phyloP scores from a whole-genome alignment of 2,888 invertebrate species.

The Agonopterix arenella region DNA sequence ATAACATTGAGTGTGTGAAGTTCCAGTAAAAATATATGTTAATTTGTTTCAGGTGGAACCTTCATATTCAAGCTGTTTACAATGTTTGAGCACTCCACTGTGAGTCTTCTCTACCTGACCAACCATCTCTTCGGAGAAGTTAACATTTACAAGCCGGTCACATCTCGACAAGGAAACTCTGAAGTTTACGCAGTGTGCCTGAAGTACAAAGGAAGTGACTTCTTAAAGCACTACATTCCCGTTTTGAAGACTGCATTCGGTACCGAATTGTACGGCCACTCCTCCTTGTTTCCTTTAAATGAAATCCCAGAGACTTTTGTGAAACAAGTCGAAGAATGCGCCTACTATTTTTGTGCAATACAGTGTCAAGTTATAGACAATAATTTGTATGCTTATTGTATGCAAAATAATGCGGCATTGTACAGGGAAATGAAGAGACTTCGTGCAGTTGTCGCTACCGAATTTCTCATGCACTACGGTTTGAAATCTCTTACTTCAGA shows the following conservation, averaged over 20 bases:
- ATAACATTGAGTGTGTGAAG: not conserved
- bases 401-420: slow-evolving; percentile 54
- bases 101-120: slow-evolving; percentile 87
- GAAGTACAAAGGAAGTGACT: slow-evolving; percentile 70
- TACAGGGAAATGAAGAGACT: slow-evolving; percentile 64
- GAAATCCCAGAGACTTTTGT: slow-evolving; percentile 80
- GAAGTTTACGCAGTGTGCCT: slow-evolving; percentile 92
- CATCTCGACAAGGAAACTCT: slow-evolving; percentile 97
- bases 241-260: slow-evolving; percentile 64
- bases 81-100: slow-evolving; percentile 88
- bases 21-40: not conserved
- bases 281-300: slow-evolving; percentile 77
- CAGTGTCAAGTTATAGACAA: slow-evolving; percentile 82
- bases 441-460: slow-evolving; percentile 67
- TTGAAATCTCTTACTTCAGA: slow-evolving; percentile 67
- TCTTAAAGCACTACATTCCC: slow-evolving; percentile 53
- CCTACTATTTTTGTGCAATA: slow-evolving; percentile 79
- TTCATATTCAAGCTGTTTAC: slow-evolving; percentile 95
- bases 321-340: slow-evolving; percentile 79
- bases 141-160: slow-evolving; percentile 89
- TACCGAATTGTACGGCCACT: slow-evolving; percentile 41
- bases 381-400: slow-evolving; percentile 80
- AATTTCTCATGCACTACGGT: slow-evolving; percentile 77
- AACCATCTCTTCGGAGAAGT: slow-evolving; percentile 85
- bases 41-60: slow-evolving; percentile 78